Evolutionary conservation across 2,888 invertebrate genomes (phyloP).

Genomic region (Tipula vernalis): DNA sequence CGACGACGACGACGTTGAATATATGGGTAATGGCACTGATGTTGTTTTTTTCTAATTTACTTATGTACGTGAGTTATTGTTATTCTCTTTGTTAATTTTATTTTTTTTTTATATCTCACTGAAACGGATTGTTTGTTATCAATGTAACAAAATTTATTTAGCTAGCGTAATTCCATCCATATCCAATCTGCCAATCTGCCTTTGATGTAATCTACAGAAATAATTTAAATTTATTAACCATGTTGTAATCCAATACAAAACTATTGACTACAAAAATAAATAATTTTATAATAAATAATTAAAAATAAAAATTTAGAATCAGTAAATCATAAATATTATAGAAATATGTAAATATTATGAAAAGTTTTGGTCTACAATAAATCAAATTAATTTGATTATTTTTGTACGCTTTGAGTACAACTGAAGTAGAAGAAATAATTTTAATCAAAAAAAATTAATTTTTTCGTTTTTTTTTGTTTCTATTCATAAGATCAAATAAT

Average conservation of each 20-base stretch:
- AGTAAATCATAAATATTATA: background rate
- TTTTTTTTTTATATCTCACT: no score
- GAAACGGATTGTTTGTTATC: no score
- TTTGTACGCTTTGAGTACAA: background rate
- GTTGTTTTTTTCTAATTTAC: no score
- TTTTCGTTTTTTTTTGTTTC: background rate
- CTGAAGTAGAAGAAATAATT: background rate
- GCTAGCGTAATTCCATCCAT: no score
- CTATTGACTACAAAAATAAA: background rate
- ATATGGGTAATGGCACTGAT: no score
- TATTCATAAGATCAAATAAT: background rate
- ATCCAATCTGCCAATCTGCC: background rate
- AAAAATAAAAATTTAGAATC: background rate
- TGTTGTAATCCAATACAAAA: background rate
- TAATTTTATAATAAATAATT: background rate
- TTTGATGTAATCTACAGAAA: background rate
- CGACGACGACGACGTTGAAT: no score
- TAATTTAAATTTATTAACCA: background rate
- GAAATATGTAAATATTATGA: background rate
- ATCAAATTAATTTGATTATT: background rate
- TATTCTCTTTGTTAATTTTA: no score
- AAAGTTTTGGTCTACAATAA: background rate
- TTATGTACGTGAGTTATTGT: no score
- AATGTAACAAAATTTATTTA: no score
- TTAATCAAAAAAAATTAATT: background rate